Evolutionary conservation across 2,113 vertebrate species (phyloP).

Genomic region (Rhea pennata): DNA sequence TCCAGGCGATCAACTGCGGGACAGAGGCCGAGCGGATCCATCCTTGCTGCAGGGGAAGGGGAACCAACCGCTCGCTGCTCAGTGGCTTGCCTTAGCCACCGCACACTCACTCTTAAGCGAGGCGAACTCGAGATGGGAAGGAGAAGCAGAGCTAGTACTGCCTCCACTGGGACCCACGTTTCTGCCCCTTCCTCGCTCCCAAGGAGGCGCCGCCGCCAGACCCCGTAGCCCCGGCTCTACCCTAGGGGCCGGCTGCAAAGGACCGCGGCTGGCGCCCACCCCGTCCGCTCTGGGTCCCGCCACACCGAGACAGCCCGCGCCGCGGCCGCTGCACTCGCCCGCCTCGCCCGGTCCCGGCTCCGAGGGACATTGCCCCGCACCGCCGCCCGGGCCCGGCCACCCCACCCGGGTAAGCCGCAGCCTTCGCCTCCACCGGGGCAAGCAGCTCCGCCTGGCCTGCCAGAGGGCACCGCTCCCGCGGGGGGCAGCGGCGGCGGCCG

Average conservation of each 20-base stretch:
- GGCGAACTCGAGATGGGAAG: background rate
- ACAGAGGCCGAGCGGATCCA: background rate
- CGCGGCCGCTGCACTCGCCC: background rate
- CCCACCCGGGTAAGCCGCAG: background rate
- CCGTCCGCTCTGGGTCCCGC: background rate
- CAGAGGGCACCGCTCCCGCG: background rate
- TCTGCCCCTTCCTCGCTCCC: background rate
- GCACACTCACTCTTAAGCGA: background rate
- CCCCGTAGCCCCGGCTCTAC: background rate
- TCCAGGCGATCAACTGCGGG: background rate
- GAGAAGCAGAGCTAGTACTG: background rate
- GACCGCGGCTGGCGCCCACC: background rate
- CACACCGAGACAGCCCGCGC: background rate
- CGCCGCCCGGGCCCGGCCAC: background rate
- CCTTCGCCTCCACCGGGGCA: background rate
- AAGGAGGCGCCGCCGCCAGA: no score
- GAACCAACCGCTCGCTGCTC: background rate
- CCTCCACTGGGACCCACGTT: fast-evolving
- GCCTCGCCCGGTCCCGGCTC: background rate
- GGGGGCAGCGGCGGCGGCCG: background rate
- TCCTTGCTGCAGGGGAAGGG: background rate
- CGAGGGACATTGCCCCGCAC: background rate
- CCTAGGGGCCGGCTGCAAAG: background rate
- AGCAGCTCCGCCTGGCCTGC: background rate
- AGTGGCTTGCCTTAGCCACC: background rate